Evolutionary conservation across 2,113 vertebrate genomes (phyloP).

Genomic region (Sinosuthora webbiana): DNA sequence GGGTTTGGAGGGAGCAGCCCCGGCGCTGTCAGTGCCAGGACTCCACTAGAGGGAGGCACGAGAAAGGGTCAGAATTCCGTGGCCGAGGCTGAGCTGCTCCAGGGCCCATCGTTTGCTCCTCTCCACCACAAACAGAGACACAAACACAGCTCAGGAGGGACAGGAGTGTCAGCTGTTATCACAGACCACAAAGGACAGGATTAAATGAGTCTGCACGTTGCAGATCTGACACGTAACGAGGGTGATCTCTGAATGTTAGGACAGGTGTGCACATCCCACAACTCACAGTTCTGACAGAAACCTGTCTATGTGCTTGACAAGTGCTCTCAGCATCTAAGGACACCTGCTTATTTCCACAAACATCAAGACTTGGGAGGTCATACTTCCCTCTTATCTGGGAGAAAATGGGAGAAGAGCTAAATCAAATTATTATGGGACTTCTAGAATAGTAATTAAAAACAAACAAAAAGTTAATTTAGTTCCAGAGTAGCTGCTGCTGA

Average conservation of each 20-base stretch:
- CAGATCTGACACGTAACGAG: accelerated
- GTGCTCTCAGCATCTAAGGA: neutral
- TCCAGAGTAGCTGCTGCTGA: neutral
- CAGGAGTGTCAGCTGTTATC: neutral
- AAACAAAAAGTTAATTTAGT: neutral
- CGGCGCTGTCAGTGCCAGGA: neutral
- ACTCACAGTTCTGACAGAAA: neutral
- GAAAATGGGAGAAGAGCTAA: neutral
- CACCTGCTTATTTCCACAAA: neutral
- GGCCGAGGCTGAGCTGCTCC: neutral
- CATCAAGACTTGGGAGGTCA: accelerated
- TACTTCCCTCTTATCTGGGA: neutral
- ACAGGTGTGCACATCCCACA: neutral
- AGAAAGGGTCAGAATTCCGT: neutral
- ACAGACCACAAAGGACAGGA: neutral
- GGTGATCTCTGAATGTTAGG: neutral
- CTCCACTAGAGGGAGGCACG: neutral
- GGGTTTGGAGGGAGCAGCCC: neutral
- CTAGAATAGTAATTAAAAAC: neutral
- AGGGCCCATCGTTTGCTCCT: accelerated
- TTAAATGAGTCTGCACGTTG: neutral
- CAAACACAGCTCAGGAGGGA: neutral
- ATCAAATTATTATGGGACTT: neutral
- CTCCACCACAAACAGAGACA: neutral
- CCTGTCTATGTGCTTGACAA: neutral